These are phyloP conservation scores for Drosophila differens DNA, from an alignment of 2,888 invertebrate genomes.

Conservation along the genomic window DNA sequence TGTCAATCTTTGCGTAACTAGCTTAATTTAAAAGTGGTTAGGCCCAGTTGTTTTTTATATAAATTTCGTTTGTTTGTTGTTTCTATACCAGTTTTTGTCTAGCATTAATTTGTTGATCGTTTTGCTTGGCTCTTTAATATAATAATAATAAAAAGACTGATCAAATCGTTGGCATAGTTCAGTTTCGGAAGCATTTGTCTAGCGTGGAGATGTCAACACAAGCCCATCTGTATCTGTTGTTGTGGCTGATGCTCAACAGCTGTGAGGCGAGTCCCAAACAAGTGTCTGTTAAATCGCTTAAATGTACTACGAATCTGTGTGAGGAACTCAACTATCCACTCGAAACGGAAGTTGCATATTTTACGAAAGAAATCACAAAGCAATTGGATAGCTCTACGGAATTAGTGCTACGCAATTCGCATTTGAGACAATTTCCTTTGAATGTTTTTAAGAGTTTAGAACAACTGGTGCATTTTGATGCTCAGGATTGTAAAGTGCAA, in stretches of 20 bases:
- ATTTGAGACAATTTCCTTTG: constrained; percentile 63
- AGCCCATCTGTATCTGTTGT: constrained; percentile 24
- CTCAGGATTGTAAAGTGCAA: constrained; percentile 42
- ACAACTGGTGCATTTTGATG: constrained; percentile 63
- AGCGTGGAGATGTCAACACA: constrained; percentile 43
- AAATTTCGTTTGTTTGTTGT: not conserved
- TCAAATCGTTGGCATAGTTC: constrained; percentile 49
- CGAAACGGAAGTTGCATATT: constrained; percentile 44
- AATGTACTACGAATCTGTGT: constrained; percentile 47
- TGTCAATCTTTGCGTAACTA: not conserved
- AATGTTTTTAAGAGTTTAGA: constrained; percentile 67
- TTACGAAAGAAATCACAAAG: constrained; percentile 19
- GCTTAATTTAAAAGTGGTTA: constrained; percentile 9
- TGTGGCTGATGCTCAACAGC: constrained; percentile 20
- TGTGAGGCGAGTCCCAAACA: constrained; percentile 22
- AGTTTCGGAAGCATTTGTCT: constrained; percentile 42
- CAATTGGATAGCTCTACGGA: constrained; percentile 22
- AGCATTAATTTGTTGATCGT: not conserved
- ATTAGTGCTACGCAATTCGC: constrained; percentile 59
- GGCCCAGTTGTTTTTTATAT: constrained; percentile 6
- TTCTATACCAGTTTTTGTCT: constrained; percentile 40
- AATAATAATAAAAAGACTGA: constrained; percentile 46
- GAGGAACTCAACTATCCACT: constrained; percentile 35
- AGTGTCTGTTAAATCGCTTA: constrained; percentile 33
- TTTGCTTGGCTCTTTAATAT: constrained; percentile 23